phyloP scores from a whole-genome alignment of 2,888 invertebrate genomes.

The Meteorus colon region DNA sequence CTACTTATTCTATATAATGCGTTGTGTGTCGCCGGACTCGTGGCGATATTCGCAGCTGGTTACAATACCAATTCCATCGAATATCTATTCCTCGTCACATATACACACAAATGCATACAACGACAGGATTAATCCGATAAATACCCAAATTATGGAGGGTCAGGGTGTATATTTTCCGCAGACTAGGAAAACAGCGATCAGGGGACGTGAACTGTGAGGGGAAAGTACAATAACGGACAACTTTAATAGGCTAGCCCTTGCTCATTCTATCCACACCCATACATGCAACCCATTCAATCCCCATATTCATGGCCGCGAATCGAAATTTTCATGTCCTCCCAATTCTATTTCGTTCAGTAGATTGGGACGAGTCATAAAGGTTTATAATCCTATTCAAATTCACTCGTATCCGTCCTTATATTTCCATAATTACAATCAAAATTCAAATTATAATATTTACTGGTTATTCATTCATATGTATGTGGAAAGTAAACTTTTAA shows the following conservation, averaged over 20 bases:
- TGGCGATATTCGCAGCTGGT: conserved; percentile 60
- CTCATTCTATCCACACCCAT: background rate
- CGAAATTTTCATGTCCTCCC: background rate
- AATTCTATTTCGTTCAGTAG: background rate
- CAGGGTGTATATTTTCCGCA: conserved; percentile 43
- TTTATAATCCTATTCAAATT: background rate
- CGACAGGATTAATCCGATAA: conserved; percentile 69
- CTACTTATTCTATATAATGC: background rate
- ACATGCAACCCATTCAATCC: background rate
- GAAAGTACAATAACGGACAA: conserved; percentile 26
- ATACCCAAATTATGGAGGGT: conserved; percentile 68
- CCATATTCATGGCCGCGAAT: background rate
- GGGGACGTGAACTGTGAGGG: background rate
- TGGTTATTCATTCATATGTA: background rate
- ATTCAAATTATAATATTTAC: no score
- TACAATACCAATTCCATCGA: conserved; percentile 65
- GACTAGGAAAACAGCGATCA: conserved; percentile 42
- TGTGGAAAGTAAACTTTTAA: background rate
- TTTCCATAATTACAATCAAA: no score
- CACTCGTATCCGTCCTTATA: no score
- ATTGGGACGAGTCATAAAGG: background rate
- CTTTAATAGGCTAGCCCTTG: conserved; percentile 32
- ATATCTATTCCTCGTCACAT: conserved; percentile 64
- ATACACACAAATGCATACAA: conserved; percentile 33
- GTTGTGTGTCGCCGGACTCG: conserved; percentile 44